phyloP scores from a whole-genome alignment of 2,888 invertebrate species.

The Drosophila koepferae region DNA sequence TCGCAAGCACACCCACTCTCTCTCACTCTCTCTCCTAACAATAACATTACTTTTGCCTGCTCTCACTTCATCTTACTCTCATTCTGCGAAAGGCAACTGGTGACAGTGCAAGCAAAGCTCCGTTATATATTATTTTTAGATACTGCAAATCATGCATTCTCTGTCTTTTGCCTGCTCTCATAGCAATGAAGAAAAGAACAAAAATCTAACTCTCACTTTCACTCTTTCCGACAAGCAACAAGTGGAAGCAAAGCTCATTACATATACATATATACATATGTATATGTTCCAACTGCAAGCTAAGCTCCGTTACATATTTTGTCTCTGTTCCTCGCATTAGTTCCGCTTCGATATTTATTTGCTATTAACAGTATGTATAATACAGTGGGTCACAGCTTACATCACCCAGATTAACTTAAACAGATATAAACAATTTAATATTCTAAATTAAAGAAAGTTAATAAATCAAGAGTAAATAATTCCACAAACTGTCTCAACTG shows the following conservation, averaged over 20 bases:
- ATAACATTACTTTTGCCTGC: background rate
- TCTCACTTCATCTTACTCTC: background rate
- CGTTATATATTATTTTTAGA: background rate
- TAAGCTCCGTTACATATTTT: background rate
- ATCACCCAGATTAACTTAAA: too few relatives aligned
- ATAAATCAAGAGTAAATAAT: too few relatives aligned
- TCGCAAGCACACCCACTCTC: background rate
- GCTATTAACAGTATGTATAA: background rate
- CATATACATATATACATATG: too few relatives aligned
- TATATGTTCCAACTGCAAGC: too few relatives aligned
- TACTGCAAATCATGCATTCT: background rate
- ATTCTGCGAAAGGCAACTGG: background rate
- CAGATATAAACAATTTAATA: background rate
- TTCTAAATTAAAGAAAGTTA: too few relatives aligned
- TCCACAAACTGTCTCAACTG: background rate
- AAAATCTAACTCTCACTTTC: background rate
- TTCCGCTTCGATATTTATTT: background rate
- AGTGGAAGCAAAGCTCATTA: background rate
- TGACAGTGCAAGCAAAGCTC: background rate
- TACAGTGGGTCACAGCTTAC: too few relatives aligned
- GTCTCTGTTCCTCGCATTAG: background rate
- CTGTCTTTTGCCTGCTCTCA: too few relatives aligned
- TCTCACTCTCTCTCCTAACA: background rate
- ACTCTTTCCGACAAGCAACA: background rate
- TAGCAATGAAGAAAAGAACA: too few relatives aligned